phyloP scores from a whole-genome alignment of 1,140 invertebrate species.

The Megalonaias nervosa region DNA sequence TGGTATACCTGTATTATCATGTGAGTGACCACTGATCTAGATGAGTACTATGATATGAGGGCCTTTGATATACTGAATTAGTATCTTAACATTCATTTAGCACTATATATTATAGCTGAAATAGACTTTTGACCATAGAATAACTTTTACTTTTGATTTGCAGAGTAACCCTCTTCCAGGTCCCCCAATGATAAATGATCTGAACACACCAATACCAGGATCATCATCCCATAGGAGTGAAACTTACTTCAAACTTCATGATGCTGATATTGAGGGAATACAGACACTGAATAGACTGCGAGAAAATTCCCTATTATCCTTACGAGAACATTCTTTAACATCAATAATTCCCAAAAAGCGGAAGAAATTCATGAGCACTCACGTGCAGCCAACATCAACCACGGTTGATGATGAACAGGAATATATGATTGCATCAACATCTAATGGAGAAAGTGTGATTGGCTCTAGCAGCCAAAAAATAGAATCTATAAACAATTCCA shows the following conservation, averaged over 20 bases:
- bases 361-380: constrained; percentile 24
- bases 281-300: no score
- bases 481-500: background rate
- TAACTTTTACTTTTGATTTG: background rate
- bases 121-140: no score
- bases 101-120: no score
- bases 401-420: constrained; percentile 51
- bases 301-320: background rate
- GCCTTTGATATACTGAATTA: no score
- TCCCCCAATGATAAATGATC: constrained; percentile 47
- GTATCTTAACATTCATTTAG: no score
- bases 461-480: background rate
- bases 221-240: constrained; percentile 20
- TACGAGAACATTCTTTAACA: constrained; percentile 8
- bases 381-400: constrained; percentile 44
- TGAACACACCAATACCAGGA: constrained; percentile 58
- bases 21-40: no score
- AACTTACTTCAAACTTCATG: no score
- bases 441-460: constrained; percentile 4
- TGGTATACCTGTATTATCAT: no score
- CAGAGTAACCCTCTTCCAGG: constrained; percentile 52
- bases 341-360: constrained; percentile 31
- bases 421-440: constrained; percentile 26
- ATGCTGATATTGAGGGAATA: no score
- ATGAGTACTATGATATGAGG: no score